Percentiles rank a stretch among this genome's conserved stretches.
phyloP scores from a whole-genome alignment of 2,888 invertebrate species.

The Oligia fasciuncula region DNA sequence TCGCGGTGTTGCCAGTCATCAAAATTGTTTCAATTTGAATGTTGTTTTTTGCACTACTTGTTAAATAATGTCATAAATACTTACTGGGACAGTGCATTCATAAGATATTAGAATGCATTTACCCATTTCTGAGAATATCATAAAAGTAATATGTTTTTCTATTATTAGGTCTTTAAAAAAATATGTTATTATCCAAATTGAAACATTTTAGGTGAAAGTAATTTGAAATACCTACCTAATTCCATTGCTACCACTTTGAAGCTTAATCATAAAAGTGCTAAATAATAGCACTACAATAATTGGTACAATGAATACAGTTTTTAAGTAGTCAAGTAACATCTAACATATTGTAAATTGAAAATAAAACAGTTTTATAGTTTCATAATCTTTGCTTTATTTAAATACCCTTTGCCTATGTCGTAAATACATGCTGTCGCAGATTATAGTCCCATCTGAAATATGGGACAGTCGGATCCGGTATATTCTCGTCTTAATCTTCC shows the following conservation, averaged over 20 bases:
- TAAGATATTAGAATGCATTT: background rate
- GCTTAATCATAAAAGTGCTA: constrained; percentile 52
- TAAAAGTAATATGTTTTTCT: background rate
- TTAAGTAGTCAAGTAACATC: constrained; percentile 36
- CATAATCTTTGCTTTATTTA: constrained; percentile 52
- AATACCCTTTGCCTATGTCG: background rate
- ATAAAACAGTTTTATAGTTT: constrained; percentile 65
- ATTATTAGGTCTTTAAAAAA: background rate
- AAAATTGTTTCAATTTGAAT: constrained; percentile 13
- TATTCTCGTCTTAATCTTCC: too few relatives aligned
- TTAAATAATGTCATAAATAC: background rate
- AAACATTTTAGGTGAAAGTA: background rate
- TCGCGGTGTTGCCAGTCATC: background rate
- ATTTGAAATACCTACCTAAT: background rate
- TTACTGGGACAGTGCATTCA: background rate
- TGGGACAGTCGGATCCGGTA: background rate
- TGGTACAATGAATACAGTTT: constrained; percentile 56
- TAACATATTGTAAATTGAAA: constrained; percentile 50
- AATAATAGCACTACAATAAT: constrained; percentile 38
- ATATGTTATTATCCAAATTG: background rate
- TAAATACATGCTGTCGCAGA: background rate
- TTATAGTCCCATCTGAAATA: background rate
- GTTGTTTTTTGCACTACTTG: background rate
- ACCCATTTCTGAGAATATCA: background rate
- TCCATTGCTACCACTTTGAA: constrained; percentile 30